Percentiles rank a stretch among this genome's conserved stretches.
Conservation (phyloP, 2,797 vertebrate species). For the Diglossa cyanea region DNA sequence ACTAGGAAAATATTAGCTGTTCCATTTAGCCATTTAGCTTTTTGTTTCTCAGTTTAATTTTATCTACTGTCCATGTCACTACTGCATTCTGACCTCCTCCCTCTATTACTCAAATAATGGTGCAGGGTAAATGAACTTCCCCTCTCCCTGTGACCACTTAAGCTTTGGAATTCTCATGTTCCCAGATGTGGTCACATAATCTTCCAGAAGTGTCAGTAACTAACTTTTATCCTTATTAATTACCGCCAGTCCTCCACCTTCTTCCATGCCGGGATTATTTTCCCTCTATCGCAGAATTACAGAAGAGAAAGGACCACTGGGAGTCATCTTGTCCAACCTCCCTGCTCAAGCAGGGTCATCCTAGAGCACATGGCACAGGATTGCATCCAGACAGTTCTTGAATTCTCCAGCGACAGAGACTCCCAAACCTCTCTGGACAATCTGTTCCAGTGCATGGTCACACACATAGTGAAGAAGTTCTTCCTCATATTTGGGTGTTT, state of each 20-base stretch:
- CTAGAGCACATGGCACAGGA: not conserved
- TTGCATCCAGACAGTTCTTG: not conserved
- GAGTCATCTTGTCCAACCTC: not conserved
- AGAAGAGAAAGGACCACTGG: not conserved
- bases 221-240: not conserved
- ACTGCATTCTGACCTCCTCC: not conserved
- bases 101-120: not conserved
- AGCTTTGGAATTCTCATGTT: not conserved
- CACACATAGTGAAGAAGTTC: not conserved
- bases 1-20: not conserved
- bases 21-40: not conserved
- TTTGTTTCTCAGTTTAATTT: not conserved
- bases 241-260: not conserved
- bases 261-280: accelerated
- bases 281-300: not conserved
- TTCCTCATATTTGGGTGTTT: not conserved
- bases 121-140: not conserved
- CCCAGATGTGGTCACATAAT: not conserved
- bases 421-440: not conserved
- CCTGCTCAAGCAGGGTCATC: not conserved
- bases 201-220: not conserved
- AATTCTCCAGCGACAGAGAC: not conserved
- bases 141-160: not conserved
- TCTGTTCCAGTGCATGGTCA: not conserved
- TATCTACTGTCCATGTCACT: not conserved